Base-by-base conservation (phyloP, 1,140 invertebrate genomes). In the Frieseomelitta varia region DNA sequence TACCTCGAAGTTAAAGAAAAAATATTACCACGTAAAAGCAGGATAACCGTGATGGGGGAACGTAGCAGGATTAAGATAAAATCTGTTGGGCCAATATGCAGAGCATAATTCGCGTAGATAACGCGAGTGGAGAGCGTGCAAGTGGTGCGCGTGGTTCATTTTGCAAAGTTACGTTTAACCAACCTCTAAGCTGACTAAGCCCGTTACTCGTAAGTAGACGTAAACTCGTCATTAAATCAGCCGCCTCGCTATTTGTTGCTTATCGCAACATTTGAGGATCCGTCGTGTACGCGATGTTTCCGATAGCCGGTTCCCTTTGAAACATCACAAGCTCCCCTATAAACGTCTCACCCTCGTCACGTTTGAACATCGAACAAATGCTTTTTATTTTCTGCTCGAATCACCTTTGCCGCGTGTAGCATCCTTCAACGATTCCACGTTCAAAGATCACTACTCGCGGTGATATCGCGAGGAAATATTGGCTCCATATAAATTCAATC, bases 301-400 rank as follows among this genome's bases (percentile, higher is more conserved):
- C n/a, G 30, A 69, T 30, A 58, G 8, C 55, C 51, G 56, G 6
- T 55, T 68, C 65, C 63, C 63, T 56, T 71, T 34, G 78, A 17
- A 24, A 71, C 53, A 24, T 56, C 67, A 24, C 24, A 30, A 8
- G 24, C 21, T 30, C 39, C 17, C 24, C 61, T 47, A 24, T 53
- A 67, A 67, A 78, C 61, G 27, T 56, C 67, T 71, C 78, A 58
- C 65, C 34, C 67, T 69, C 65, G 24, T 55, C 78, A 17, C 24
- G 30, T 11, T 47, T 4, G 51, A 79, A n/a, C 77, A 53, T 69
- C 55, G 67, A 53, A 80, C 67, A 80, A 80, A 71, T 80, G 67
- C 53, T 80, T 55, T 80, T 80, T 80, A 80, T 80, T 80, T 80
- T 80, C 78, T n/a, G 34, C 51, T 80, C 67, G 78, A 71, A 72